A percentile compares a stretch with the other conserved stretches of the same genome.
Evolutionary conservation across 1,140 invertebrate species (phyloP).

Genomic region (Calliopsis andreniformis): DNA sequence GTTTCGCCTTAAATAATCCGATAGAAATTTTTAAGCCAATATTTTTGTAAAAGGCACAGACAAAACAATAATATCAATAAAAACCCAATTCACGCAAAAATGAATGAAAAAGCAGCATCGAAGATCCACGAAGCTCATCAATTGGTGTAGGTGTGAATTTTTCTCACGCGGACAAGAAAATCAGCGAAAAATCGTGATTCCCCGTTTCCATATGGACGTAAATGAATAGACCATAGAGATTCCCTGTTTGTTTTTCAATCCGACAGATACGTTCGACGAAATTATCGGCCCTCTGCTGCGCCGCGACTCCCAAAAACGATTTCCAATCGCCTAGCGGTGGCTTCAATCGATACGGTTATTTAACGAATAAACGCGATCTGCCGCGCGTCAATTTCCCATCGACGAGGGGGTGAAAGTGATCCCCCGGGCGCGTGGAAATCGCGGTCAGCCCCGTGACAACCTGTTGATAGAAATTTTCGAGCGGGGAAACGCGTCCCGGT

Average conservation of each 20-base stretch:
- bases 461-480: slow-evolving; percentile 73
- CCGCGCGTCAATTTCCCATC: slow-evolving; percentile 37
- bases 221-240: neutral
- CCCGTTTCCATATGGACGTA: neutral
- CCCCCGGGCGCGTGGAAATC: slow-evolving; percentile 42
- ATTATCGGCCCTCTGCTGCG: neutral
- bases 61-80: no score
- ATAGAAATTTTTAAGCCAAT: no score
- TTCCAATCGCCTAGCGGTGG: neutral
- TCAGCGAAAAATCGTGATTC: neutral
- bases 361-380: slow-evolving; percentile 39
- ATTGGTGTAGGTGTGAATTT: no score
- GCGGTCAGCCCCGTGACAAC: slow-evolving; percentile 66
- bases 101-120: no score
- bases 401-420: slow-evolving; percentile 41
- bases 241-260: neutral
- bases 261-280: neutral
- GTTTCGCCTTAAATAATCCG: no score
- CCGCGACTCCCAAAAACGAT: slow-evolving; percentile 18
- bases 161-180: no score
- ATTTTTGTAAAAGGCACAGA: no score
- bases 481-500: slow-evolving; percentile 42
- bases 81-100: no score
- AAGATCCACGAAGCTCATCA: no score
- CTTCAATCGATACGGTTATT: slow-evolving; percentile 41